Evolutionary conservation across 2,888 invertebrate genomes (phyloP).

Genomic region (Smittia sp.): DNA sequence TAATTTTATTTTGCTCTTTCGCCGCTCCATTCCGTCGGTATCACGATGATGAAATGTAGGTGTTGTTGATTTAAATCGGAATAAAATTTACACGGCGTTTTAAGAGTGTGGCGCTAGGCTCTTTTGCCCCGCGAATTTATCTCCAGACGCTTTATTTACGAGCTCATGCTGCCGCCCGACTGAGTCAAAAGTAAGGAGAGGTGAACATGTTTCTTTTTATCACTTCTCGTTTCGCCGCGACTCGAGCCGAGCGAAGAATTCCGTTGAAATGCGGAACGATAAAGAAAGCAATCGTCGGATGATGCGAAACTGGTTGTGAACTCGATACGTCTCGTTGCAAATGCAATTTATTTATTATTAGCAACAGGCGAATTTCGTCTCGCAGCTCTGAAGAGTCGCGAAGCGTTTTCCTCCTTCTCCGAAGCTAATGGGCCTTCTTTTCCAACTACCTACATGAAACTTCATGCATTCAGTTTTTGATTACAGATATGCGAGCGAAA

Average conservation of each 20-base stretch:
- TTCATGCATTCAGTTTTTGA: conserved; percentile 1
- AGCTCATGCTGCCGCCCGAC: not conserved
- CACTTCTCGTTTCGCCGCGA: not conserved
- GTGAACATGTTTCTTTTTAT: not conserved
- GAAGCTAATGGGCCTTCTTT: conserved; percentile 1
- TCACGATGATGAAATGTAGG: not conserved
- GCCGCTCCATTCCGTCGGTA: not conserved
- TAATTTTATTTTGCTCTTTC: conserved; percentile 1
- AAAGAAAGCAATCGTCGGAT: not conserved
- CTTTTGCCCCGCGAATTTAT: not conserved
- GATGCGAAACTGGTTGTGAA: not conserved
- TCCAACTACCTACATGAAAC: not conserved
- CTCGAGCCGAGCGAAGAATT: not conserved
- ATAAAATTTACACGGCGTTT: not conserved
- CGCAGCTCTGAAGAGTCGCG: not conserved
- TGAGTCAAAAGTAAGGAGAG: not conserved
- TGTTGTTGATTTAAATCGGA: not conserved
- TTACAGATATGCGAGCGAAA: not conserved
- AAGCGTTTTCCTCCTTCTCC: not conserved
- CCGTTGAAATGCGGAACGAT: not conserved
- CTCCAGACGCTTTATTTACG: not conserved
- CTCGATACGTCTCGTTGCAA: conserved; percentile 18
- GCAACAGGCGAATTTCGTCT: conserved; percentile 7
- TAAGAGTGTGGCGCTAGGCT: not conserved
- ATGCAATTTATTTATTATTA: conserved; percentile 33